A percentile compares a stretch with the other conserved stretches of the same genome.
Conservation (phyloP, 92 coral and sea anemone species). For the Galaxea fascicularis region DNA sequence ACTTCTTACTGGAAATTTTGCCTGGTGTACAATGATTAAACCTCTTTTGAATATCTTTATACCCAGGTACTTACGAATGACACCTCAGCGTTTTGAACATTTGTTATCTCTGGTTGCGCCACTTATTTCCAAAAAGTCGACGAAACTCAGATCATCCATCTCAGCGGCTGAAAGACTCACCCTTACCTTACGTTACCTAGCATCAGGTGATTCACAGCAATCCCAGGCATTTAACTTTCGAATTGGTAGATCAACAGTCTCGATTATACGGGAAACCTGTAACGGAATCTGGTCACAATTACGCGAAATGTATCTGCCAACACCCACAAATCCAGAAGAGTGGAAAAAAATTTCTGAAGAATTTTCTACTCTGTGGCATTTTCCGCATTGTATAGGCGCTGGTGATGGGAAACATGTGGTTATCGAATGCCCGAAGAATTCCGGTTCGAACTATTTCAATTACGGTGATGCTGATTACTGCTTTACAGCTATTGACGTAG, state of each 20-base stretch:
- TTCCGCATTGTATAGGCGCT: conserved; percentile 57
- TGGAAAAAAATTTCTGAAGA: conserved; percentile 51
- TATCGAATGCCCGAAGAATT: conserved; percentile 54
- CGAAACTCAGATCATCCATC: too few relatives aligned
- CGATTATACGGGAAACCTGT: conserved; percentile 52
- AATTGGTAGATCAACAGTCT: conserved; percentile 56
- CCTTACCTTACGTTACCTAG: conserved; percentile 20
- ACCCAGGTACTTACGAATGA: conserved; percentile 20
- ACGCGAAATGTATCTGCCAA: conserved; percentile 18
- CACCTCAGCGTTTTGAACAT: conserved; percentile 48
- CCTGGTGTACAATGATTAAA: too few relatives aligned
- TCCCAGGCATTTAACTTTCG: conserved; percentile 41
- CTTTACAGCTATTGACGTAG: conserved; percentile 62
- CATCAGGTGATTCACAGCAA: conserved; percentile 42
- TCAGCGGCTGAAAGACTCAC: too few relatives aligned
- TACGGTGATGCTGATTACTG: conserved; percentile 63
- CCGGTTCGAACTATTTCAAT: conserved; percentile 50
- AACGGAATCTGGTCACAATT: conserved; percentile 46
- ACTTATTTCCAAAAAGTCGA: conserved; percentile 2
- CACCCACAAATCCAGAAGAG: conserved; percentile 30
- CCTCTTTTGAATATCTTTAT: too few relatives aligned
- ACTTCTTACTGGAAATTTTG: too few relatives aligned
- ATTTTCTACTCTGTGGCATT: conserved; percentile 40
- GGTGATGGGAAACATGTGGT: conserved; percentile 60
- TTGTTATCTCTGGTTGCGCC: conserved; percentile 22